Evolutionary conservation across 2,797 vertebrate genomes (phyloP).

Genomic region (Cyprinodon diabolis): DNA sequence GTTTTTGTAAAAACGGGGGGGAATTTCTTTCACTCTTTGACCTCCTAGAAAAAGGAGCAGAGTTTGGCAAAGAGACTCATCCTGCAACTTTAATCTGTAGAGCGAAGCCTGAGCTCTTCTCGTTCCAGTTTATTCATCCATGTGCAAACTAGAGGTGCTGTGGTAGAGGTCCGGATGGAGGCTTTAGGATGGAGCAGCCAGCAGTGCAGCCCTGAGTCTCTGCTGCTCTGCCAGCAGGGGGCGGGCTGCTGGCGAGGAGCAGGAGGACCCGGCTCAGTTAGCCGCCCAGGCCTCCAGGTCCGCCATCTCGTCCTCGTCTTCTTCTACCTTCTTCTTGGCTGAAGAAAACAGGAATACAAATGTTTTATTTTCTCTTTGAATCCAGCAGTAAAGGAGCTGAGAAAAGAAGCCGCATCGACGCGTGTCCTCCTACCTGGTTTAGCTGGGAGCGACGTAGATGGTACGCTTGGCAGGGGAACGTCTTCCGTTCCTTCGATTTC

Average conservation of each 20-base stretch:
- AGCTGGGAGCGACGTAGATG: slow-evolving; percentile 89
- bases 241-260: slow-evolving; percentile 36
- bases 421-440: slow-evolving; percentile 80
- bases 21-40: slow-evolving; percentile 10
- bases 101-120: slow-evolving; percentile 24
- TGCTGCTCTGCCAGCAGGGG: slow-evolving; percentile 35
- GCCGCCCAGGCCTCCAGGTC: slow-evolving; percentile 92
- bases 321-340: slow-evolving; percentile 95
- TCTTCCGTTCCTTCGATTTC: slow-evolving; percentile 88
- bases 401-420: background rate
- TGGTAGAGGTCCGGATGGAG: slow-evolving; percentile 28
- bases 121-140: slow-evolving; percentile 9
- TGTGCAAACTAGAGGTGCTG: slow-evolving; percentile 46
- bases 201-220: slow-evolving; percentile 39
- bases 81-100: slow-evolving; percentile 13
- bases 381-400: background rate
- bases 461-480: slow-evolving; percentile 91
- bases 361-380: background rate
- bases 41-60: slow-evolving; percentile 14
- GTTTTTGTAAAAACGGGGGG: background rate
- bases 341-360: slow-evolving; percentile 10
- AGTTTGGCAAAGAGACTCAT: slow-evolving; percentile 25
- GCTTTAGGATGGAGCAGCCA: slow-evolving; percentile 37
- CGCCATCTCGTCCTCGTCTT: slow-evolving; percentile 94
- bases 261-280: slow-evolving; percentile 52